These are phyloP conservation scores for Phrynosoma platyrhinos DNA, from an alignment of 2,113 vertebrate species.

Conservation along the genomic window DNA sequence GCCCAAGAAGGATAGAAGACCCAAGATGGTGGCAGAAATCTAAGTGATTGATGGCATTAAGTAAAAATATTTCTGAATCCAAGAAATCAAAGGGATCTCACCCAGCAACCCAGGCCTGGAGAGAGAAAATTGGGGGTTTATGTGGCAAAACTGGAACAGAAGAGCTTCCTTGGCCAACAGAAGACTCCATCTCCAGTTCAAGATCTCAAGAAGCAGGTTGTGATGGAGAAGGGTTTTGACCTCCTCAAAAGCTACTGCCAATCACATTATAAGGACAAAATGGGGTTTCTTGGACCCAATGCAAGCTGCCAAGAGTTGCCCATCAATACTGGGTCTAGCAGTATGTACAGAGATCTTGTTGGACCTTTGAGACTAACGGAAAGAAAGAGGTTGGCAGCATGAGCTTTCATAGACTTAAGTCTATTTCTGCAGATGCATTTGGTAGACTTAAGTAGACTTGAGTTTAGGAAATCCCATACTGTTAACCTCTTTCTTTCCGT, in stretches of 20 bases:
- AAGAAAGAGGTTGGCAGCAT: too few species aligned
- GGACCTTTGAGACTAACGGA: too few species aligned
- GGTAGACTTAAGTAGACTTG: too few species aligned
- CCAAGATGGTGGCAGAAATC: slow-evolving; percentile 30
- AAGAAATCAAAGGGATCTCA: background rate
- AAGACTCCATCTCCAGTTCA: background rate
- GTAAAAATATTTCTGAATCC: background rate
- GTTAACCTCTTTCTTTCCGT: too few species aligned
- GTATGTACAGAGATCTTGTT: too few species aligned
- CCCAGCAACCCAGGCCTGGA: background rate
- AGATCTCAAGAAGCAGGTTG: background rate
- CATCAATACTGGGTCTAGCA: background rate
- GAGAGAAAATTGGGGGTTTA: background rate
- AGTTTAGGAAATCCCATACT: too few species aligned
- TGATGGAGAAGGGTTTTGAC: too few species aligned
- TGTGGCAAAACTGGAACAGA: background rate
- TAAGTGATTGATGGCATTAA: slow-evolving; percentile 39
- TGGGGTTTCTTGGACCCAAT: too few species aligned
- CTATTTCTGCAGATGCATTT: too few species aligned
- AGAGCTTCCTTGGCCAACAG: background rate
- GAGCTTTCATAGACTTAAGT: too few species aligned
- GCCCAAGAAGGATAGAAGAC: slow-evolving; percentile 14
- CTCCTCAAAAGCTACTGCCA: background rate
- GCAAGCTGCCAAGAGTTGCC: background rate
- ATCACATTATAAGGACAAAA: too few species aligned